phyloP scores from a whole-genome alignment of 2,888 invertebrate species.

The Holacanthella duospinosa region DNA sequence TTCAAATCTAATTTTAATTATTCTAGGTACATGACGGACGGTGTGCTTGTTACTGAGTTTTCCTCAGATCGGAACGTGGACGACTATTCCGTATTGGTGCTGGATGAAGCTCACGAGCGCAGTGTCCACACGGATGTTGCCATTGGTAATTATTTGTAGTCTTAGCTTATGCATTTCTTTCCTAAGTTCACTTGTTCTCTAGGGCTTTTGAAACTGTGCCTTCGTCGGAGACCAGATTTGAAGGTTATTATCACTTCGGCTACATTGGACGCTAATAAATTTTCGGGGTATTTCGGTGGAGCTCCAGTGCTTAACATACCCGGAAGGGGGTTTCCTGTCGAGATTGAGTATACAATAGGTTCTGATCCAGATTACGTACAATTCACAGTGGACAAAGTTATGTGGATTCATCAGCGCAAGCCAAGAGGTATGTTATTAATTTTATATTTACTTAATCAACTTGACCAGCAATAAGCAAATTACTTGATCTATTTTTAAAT shows the following conservation, averaged over 20 bases:
- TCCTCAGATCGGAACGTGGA: conserved; percentile 88
- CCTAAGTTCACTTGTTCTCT: conserved; percentile 32
- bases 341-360: conserved; percentile 93
- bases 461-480: too few species aligned
- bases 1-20: neutral
- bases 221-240: conserved; percentile 80
- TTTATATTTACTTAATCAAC: too few species aligned
- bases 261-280: conserved; percentile 94
- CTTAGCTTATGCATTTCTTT: neutral
- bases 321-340: conserved; percentile 89
- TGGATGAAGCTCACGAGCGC: conserved; percentile 98
- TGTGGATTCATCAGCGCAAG: conserved; percentile 96
- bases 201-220: conserved; percentile 55
- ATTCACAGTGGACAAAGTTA: conserved; percentile 91
- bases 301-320: conserved; percentile 98
- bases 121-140: conserved; percentile 96
- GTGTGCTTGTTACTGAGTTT: conserved; percentile 94
- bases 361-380: conserved; percentile 97
- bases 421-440: conserved; percentile 78
- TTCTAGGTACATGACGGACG: conserved; percentile 93
- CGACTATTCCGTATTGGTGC: conserved; percentile 87
- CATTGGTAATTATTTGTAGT: conserved; percentile 54
- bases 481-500: too few species aligned
- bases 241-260: conserved; percentile 98
- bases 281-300: conserved; percentile 96